Conservation (phyloP, 2,113 vertebrate genomes). For the Oenanthe melanoleuca region DNA sequence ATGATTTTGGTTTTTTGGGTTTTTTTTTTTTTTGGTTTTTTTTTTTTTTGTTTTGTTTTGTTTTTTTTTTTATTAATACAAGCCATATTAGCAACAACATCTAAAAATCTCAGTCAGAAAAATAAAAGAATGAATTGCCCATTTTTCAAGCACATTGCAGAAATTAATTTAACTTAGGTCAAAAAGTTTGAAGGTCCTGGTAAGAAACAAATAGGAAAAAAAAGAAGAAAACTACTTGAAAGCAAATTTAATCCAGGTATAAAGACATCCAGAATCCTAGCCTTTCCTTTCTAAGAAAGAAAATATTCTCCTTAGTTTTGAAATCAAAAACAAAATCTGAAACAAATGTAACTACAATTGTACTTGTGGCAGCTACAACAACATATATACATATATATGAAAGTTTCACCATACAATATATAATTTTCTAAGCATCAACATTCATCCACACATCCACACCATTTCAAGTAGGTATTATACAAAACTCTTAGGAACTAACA, state of each 20-base stretch:
- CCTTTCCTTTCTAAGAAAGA: not conserved
- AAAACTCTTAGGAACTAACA: not conserved
- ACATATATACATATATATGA: no score
- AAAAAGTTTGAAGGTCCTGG: not conserved
- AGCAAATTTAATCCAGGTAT: not conserved
- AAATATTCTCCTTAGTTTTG: not conserved
- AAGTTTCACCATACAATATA: not conserved
- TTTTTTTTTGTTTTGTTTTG: not conserved
- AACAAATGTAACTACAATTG: not conserved
- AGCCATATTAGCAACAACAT: not conserved
- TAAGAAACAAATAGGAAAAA: not conserved
- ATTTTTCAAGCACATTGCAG: not conserved
- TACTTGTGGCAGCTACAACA: not conserved
- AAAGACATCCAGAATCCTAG: not conserved
- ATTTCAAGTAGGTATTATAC: not conserved
- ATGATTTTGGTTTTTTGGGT: not conserved
- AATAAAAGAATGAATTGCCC: not conserved
- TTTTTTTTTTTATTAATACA: not conserved
- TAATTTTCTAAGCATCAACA: not conserved
- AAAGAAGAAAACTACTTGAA: not conserved
- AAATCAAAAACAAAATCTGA: not conserved
- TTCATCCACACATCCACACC: constrained; percentile 22
- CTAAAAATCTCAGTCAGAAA: not conserved
- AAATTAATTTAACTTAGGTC: not conserved
- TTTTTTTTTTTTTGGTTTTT: no score